These are phyloP conservation scores for Linnaemya vulpina DNA, from an alignment of 2,888 invertebrate species.

Conservation along the genomic window DNA sequence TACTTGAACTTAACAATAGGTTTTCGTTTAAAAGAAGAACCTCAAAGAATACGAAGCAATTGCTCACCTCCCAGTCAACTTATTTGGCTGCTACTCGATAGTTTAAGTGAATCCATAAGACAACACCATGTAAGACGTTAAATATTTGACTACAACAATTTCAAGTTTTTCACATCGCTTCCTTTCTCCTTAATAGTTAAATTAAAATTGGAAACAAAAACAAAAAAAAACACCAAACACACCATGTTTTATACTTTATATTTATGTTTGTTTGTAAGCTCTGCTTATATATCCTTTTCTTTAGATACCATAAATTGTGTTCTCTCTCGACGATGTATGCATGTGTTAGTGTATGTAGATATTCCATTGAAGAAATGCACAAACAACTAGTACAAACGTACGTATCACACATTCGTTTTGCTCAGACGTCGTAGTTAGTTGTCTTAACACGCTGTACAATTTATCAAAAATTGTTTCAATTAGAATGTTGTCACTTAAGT, in stretches of 20 bases:
- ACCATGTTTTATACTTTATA: constrained; percentile 61
- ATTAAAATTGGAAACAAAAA: constrained; percentile 6
- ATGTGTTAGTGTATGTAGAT: background rate
- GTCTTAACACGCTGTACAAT: constrained; percentile 70
- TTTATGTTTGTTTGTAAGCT: constrained; percentile 41
- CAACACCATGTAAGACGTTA: too few species aligned
- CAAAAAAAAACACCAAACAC: constrained; percentile 24
- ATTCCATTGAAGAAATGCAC: background rate
- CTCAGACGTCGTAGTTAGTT: constrained; percentile 42
- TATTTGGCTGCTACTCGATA: too few species aligned
- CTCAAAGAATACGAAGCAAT: too few species aligned
- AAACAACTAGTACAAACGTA: background rate
- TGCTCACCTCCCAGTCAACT: too few species aligned
- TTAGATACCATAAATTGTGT: constrained; percentile 64
- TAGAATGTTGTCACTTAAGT: constrained; percentile 71
- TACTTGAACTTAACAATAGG: too few species aligned
- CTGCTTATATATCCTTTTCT: constrained; percentile 54
- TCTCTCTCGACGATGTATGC: background rate
- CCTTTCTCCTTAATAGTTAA: constrained; percentile 13
- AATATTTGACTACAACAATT: too few species aligned
- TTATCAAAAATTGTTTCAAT: constrained; percentile 72
- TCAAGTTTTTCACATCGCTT: background rate
- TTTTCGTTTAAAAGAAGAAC: too few species aligned
- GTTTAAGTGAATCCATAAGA: too few species aligned
- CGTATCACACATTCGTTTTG: constrained; percentile 24